Evolutionary conservation across 2,888 invertebrate genomes (phyloP).

Genomic region (Aspidiotus rigidus): DNA sequence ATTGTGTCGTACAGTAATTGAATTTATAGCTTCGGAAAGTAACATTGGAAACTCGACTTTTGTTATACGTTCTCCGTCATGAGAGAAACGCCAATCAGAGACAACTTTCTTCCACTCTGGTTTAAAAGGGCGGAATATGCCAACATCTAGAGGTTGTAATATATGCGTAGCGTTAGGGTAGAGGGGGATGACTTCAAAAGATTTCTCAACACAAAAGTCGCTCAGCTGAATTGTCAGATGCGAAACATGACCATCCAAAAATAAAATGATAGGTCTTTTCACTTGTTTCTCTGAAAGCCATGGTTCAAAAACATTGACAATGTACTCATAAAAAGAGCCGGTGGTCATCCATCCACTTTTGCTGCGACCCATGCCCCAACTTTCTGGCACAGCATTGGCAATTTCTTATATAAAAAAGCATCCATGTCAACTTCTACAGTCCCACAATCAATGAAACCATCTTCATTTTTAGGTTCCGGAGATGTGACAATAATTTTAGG

Average conservation of each 20-base stretch:
- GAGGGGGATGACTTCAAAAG: neutral
- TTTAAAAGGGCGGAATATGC: too few species aligned
- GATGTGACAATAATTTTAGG: too few species aligned
- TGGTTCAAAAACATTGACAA: neutral
- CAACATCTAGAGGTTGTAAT: neutral
- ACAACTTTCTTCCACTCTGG: too few species aligned
- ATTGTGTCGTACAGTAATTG: too few species aligned
- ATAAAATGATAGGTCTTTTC: neutral
- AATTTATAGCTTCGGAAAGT: too few species aligned
- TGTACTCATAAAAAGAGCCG: neutral
- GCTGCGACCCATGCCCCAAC: neutral
- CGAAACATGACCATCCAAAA: neutral
- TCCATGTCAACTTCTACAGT: too few species aligned
- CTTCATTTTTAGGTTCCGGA: too few species aligned
- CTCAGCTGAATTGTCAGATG: neutral
- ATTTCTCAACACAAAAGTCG: neutral
- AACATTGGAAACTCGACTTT: too few species aligned
- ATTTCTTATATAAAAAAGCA: too few species aligned
- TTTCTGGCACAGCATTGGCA: neutral
- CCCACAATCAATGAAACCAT: too few species aligned
- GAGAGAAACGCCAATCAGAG: too few species aligned
- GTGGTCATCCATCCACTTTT: neutral
- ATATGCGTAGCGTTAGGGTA: neutral
- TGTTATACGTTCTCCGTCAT: too few species aligned
- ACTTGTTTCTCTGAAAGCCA: neutral